Base-by-base conservation (phyloP, 2,113 vertebrate genomes). In the Athene cunicularia region DNA sequence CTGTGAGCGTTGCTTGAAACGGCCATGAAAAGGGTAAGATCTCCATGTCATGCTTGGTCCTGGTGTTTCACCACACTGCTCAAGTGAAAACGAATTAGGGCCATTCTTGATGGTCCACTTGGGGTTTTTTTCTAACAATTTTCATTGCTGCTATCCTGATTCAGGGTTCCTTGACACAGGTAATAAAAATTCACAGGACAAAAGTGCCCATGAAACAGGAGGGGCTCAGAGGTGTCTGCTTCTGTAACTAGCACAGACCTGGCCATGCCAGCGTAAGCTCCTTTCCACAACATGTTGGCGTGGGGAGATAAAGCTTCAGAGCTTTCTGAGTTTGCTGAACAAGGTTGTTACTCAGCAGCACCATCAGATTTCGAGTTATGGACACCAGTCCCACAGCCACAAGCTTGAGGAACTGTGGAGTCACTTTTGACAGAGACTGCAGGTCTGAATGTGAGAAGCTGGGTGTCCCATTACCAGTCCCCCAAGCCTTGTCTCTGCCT, bases 11-110 rank as follows among this genome's bases (percentile, higher is more conserved):
- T 35, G 45, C 33, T 62, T 58, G 49, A 80, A 95, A 76, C 21
- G 58, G 26, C 39, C 62, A 28, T 1, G 0, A 28, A 43, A n/a
- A 1, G 8, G 15, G 5, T 7, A 28, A 86, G 24, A 45, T n/a
- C 37, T 58, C 58, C 33, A 3, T 3, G 5, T 41, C 0, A 0
- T n/a, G 67, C 60, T 90, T 27, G 47, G 16, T 52, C 27, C 62
- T 43, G 9, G 32, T 49, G n/a, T 49, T 90, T 60, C n/a, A 37
- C 28, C 74, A 16, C 21, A 11, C n/a, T 75, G 52, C 35, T 83
- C 23, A 47, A 75, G 26, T 60, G 27, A 83, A 80, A 92, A 88
- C 41, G 0, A 85, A 68, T 90, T 90, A 72, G 49, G 27, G 52
- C 45, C 14, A 8, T 84, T 55, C 47, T 35, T 56, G 32, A 58